Percentiles rank a stretch among this genome's conserved stretches.
These are phyloP conservation scores for Cetoscarus ocellatus DNA, from an alignment of 2,797 vertebrate species.

Conservation along the genomic window DNA sequence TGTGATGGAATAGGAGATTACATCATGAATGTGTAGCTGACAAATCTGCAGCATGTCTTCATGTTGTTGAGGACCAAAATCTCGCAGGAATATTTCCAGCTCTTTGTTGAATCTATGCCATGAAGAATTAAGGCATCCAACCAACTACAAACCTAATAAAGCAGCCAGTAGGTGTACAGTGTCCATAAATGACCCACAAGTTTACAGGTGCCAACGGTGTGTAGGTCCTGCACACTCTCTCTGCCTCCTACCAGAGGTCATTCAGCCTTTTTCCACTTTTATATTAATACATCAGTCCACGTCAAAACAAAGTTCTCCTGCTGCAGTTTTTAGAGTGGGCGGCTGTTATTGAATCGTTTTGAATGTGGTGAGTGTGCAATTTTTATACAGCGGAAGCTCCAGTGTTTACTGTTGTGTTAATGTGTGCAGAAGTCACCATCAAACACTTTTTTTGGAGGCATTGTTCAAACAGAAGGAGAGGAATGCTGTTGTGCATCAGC, in stretches of 20 bases:
- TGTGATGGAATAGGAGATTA: too few relatives aligned
- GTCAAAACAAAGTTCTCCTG: conserved; percentile 28
- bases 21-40: too few relatives aligned
- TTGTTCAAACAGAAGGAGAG: conserved; percentile 22
- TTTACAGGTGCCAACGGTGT: not conserved
- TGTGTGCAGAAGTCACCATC: conserved; percentile 14
- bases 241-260: conserved; percentile 14
- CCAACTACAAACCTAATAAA: too few relatives aligned
- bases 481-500: conserved; percentile 35
- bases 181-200: too few relatives aligned
- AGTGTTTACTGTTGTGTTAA: conserved; percentile 18
- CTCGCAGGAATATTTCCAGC: too few relatives aligned
- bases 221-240: not conserved
- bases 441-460: conserved; percentile 10
- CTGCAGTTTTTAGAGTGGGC: conserved; percentile 3
- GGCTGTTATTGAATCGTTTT: conserved; percentile 34
- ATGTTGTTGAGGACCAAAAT: too few relatives aligned
- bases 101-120: too few relatives aligned
- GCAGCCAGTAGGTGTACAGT: too few relatives aligned
- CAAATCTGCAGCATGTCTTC: too few relatives aligned
- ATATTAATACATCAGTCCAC: not conserved
- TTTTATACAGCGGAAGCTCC: conserved; percentile 20
- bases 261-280: conserved; percentile 11
- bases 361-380: conserved; percentile 40
- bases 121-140: too few relatives aligned